These are phyloP conservation scores for Anoplius nigerrimus DNA, from an alignment of 2,888 invertebrate genomes.

Conservation along the genomic window DNA sequence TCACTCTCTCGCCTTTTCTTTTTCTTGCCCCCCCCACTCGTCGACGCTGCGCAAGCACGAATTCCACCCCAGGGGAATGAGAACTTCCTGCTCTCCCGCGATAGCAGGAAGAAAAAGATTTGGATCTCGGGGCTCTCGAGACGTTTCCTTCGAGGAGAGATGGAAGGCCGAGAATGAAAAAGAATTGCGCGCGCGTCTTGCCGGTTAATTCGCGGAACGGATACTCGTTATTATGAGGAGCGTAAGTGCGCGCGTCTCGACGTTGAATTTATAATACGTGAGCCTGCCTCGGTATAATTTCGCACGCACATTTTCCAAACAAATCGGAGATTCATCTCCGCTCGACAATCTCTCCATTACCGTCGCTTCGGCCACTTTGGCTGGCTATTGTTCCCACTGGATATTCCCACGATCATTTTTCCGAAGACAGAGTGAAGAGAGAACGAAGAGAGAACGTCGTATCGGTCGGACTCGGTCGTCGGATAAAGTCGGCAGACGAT, in stretches of 20 bases:
- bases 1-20: background rate
- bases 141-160: background rate
- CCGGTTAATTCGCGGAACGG: slow-evolving; percentile 61
- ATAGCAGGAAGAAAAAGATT: slow-evolving; percentile 1
- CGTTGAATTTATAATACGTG: too few species aligned
- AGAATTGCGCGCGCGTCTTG: slow-evolving; percentile 41
- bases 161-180: slow-evolving; percentile 10
- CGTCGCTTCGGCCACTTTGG: too few species aligned
- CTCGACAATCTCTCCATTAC: too few species aligned
- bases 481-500: too few species aligned
- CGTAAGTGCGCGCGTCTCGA: slow-evolving; percentile 20
- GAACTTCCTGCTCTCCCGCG: slow-evolving; percentile 42
- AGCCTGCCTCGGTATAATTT: too few species aligned
- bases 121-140: background rate
- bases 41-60: slow-evolving; percentile 19
- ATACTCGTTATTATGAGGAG: slow-evolving; percentile 55
- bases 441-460: too few species aligned
- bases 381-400: too few species aligned
- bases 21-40: background rate
- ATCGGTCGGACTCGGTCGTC: too few species aligned
- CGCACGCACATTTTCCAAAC: too few species aligned
- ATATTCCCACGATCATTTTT: too few species aligned
- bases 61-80: slow-evolving; percentile 28
- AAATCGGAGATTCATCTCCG: too few species aligned
- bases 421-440: too few species aligned